These are phyloP conservation scores for Copsychus sechellarum DNA, from an alignment of 2,113 vertebrate species.

Conservation along the genomic window DNA sequence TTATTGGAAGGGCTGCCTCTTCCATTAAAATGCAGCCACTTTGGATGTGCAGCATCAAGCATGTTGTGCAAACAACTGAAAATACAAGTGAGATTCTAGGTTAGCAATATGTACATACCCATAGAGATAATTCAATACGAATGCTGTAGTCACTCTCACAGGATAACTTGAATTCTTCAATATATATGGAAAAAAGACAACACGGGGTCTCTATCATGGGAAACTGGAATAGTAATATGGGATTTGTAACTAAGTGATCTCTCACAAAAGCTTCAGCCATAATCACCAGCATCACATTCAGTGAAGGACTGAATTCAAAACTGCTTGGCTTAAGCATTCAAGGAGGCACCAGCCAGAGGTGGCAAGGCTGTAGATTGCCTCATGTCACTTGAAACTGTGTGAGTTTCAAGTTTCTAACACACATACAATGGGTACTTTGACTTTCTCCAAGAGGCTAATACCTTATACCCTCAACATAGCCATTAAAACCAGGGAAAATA, in stretches of 20 bases:
- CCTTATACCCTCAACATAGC: not conserved
- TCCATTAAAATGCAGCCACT: not conserved
- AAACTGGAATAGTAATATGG: not conserved
- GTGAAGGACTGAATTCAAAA: not conserved
- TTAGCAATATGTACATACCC: not conserved
- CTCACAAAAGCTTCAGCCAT: not conserved
- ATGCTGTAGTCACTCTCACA: not conserved
- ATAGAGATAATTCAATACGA: not conserved
- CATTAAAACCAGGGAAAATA: not conserved
- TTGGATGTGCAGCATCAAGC: not conserved
- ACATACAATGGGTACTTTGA: not conserved
- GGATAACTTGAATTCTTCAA: not conserved
- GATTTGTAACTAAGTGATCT: not conserved
- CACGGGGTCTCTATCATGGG: not conserved
- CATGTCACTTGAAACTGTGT: fast-evolving
- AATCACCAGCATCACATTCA: not conserved
- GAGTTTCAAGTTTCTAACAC: not conserved
- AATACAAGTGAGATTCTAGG: not conserved
- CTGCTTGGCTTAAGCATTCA: not conserved
- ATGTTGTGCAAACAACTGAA: not conserved
- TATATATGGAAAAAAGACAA: not conserved
- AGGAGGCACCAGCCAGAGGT: not conserved
- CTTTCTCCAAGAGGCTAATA: not conserved
- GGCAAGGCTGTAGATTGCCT: not conserved
- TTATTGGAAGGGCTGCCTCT: not conserved